These are phyloP conservation scores for Synergus gifuensis DNA, from an alignment of 2,888 invertebrate genomes.

Conservation along the genomic window DNA sequence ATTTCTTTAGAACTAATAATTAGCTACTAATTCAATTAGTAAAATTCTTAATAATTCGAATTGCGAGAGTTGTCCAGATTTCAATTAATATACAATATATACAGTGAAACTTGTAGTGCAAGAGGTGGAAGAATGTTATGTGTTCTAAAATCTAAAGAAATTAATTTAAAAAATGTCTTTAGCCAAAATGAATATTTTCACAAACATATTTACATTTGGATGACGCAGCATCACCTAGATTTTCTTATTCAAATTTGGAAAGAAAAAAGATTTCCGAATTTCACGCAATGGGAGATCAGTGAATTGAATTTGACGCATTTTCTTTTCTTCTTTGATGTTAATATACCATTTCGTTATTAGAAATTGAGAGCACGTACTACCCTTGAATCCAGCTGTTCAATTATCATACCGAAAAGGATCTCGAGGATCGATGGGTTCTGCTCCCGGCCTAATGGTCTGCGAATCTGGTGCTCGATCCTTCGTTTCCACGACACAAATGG, in stretches of 20 bases:
- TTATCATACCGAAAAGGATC: neutral
- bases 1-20: no score
- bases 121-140: neutral
- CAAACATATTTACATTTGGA: neutral
- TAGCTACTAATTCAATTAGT: no score
- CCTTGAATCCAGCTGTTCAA: constrained; percentile 9
- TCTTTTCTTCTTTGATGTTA: neutral
- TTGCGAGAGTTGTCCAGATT: no score
- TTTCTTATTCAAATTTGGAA: neutral
- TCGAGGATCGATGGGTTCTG: constrained; percentile 58
- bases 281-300: neutral
- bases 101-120: neutral
- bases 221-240: neutral
- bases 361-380: constrained; percentile 9
- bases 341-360: neutral
- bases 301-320: neutral
- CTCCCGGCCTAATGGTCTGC: constrained; percentile 62
- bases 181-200: no score
- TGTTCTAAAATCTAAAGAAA: neutral
- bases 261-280: neutral
- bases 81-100: no score
- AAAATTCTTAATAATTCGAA: no score
- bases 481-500: constrained; percentile 58
- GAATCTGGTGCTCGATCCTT: constrained; percentile 15
- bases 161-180: no score